These are phyloP conservation scores for Gasterosteus aculeatus DNA, from an alignment of 2,113 vertebrate species.

Conservation along the genomic window DNA sequence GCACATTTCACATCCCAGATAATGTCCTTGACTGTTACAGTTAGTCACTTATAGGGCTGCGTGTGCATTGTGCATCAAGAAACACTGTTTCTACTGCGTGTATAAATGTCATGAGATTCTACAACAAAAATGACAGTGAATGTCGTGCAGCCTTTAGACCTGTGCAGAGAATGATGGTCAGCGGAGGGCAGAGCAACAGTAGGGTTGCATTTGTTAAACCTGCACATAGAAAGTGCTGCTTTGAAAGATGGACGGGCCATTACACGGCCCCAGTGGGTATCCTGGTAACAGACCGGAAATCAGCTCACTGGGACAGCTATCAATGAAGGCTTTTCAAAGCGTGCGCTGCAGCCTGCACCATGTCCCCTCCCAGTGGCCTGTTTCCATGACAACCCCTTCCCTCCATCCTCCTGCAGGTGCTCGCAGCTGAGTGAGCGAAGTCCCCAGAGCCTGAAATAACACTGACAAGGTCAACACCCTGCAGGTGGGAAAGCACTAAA, in stretches of 20 bases:
- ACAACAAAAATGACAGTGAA: constrained; percentile 66
- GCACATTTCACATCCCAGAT: not conserved
- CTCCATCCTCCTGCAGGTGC: constrained; percentile 69
- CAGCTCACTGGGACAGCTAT: constrained; percentile 67
- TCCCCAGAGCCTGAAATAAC: constrained; percentile 74
- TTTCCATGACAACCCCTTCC: constrained; percentile 79
- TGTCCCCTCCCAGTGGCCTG: constrained; percentile 69
- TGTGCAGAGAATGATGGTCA: constrained; percentile 32
- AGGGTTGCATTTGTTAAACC: constrained; percentile 36
- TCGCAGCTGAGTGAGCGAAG: constrained; percentile 64
- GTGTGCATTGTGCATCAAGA: not conserved
- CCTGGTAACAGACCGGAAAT: constrained; percentile 56
- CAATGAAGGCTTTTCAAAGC: constrained; percentile 72
- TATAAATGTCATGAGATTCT: constrained; percentile 34
- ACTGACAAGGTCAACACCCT: constrained; percentile 78
- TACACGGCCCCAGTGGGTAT: constrained; percentile 37
- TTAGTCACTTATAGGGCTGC: constrained; percentile 4
- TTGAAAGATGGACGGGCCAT: constrained; percentile 28
- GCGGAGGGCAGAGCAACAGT: constrained; percentile 15
- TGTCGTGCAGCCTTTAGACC: constrained; percentile 47
- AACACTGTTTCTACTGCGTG: not conserved
- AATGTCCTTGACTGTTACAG: not conserved
- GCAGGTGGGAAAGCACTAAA: constrained; percentile 67
- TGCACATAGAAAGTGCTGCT: constrained; percentile 32
- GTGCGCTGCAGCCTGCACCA: constrained; percentile 48